Base-by-base conservation (phyloP, 2,888 invertebrate species). In the Apodemia duryi region DNA sequence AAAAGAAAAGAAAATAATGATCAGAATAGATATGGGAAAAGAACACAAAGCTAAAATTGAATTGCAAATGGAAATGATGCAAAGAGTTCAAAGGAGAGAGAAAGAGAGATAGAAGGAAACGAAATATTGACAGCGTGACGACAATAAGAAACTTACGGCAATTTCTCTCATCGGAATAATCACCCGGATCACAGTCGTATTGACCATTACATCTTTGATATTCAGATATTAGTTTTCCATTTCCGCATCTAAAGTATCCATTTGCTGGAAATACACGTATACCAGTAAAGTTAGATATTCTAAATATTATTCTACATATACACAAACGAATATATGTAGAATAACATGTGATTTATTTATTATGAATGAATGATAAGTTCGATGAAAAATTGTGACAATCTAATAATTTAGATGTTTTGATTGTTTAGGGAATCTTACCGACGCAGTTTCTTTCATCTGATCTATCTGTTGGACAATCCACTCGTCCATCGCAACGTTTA, bases 401-500 rank as follows among this genome's bases (percentile, higher is more conserved):
- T 2, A 43, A 43, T 43, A 11, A 43, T 43, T 43, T 10, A 43
- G 43, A 43, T 43, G 11, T 9, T 9, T 43, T 43, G 11, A 43
- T 43, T 43, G 43, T 11, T 9, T 3, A 43, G 43, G 43, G 43
- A 62, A 41, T 52, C 89, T 92, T 85, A 92, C 91, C 89, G 72
- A 89, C 81, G 87, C 97, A 97, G 82, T 94, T 92, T 73, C 93
- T 86, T 83, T 97, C 96, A 83, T 97, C 97, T 66, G 94, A 94
- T 73, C 94, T 93, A 86, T 96, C 95, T 54, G 93, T 88, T 0
- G 92, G 93, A 85, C 96, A 97, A 86, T 97, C 95, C 75, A 93
- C 90, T 68, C 92, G 91, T 70, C 94, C 94, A 77, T 96, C 93
- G 82, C 96, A 96, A 67, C 93, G 90, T 75, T 93, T 89, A 72